A percentile compares a stretch with the other conserved stretches of the same genome.
Evolutionary conservation across 92 coral and sea anemone species (phyloP).

Genomic region (Pocillopora meandrina): DNA sequence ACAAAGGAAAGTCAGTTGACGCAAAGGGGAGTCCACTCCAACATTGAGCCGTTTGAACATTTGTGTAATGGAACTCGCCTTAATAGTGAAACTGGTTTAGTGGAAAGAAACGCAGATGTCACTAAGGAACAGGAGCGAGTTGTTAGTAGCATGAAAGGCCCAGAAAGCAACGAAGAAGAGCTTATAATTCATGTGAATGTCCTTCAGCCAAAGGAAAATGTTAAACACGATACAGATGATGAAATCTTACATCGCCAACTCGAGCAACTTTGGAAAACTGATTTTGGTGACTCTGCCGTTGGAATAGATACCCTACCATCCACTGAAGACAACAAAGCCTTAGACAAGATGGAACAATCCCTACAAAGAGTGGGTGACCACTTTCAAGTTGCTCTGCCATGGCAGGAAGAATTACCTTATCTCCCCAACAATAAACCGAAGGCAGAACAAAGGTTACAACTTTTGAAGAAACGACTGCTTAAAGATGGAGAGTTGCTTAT

Average conservation of each 20-base stretch:
- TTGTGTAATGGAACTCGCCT: too few relatives aligned
- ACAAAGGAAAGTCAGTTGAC: conserved; percentile 5
- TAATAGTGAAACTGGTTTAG: too few relatives aligned
- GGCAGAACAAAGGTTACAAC: conserved; percentile 36
- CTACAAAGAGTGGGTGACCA: conserved; percentile 40
- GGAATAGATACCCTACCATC: conserved; percentile 38
- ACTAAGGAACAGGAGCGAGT: too few relatives aligned
- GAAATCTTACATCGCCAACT: conserved; percentile 34
- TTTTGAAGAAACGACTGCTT: conserved; percentile 56
- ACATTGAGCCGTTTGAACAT: too few relatives aligned
- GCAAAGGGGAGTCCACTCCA: too few relatives aligned
- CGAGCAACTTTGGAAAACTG: conserved; percentile 49
- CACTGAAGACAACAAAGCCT: conserved; percentile 54
- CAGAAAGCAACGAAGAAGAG: not conserved
- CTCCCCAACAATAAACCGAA: conserved; percentile 52
- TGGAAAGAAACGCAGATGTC: too few relatives aligned
- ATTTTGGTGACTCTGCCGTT: conserved; percentile 46
- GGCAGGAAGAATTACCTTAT: conserved; percentile 53
- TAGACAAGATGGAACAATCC: conserved; percentile 49
- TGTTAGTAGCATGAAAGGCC: not conserved
- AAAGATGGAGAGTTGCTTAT: conserved; percentile 38
- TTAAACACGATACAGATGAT: conserved; percentile 8
- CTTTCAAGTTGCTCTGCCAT: conserved; percentile 61
- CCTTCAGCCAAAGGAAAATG: conserved; percentile 4
- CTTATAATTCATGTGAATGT: not conserved